Evolutionary conservation across 2,888 invertebrate species (phyloP).

Genomic region (Carpatolechia fugitivella): DNA sequence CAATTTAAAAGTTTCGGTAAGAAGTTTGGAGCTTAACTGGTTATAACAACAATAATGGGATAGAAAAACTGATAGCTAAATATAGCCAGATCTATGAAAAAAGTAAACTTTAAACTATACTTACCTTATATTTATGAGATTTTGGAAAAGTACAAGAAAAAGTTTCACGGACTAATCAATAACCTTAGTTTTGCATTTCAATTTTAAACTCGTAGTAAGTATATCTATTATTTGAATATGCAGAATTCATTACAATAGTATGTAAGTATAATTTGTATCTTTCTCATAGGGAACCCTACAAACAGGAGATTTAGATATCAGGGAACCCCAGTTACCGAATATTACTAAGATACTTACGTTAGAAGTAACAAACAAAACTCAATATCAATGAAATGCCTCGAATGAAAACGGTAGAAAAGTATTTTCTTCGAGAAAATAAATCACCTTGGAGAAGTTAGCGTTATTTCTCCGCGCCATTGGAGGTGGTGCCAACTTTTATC

Average conservation of each 20-base stretch:
- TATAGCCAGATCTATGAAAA: no score
- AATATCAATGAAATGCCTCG: constrained; percentile 68
- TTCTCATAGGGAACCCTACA: constrained; percentile 40
- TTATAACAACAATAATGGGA: no score
- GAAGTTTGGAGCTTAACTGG: no score
- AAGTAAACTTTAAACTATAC: no score
- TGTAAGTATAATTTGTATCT: background rate
- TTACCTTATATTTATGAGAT: no score
- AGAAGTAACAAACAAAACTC: constrained; percentile 66
- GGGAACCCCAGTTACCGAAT: constrained; percentile 49
- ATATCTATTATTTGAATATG: no score
- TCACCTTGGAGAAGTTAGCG: constrained; percentile 63
- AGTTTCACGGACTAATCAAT: no score
- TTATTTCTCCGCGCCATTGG: constrained; percentile 57
- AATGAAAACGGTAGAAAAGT: constrained; percentile 54
- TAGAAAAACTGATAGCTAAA: background rate
- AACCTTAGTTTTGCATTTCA: no score
- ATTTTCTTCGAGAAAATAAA: constrained; percentile 70
- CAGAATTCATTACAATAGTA: no score
- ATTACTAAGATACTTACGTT: constrained; percentile 58
- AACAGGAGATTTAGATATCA: constrained; percentile 50
- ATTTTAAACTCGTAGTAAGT: no score
- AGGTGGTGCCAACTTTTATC: constrained; percentile 66
- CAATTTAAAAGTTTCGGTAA: no score
- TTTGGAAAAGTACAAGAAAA: no score